Conservation (phyloP, 2,113 vertebrate species). For the Alexandromys fortis region DNA sequence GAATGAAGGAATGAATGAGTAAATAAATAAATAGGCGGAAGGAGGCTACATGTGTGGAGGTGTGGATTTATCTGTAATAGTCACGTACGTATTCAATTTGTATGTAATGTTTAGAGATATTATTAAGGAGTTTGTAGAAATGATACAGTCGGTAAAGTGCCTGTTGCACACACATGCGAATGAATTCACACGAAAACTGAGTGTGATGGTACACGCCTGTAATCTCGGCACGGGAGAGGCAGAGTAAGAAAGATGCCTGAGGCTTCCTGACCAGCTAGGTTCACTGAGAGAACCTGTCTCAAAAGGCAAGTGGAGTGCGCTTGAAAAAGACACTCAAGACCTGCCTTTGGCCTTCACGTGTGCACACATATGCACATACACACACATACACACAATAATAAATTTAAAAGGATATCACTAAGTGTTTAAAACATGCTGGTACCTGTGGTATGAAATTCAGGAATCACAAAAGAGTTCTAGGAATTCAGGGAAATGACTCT, state of each 20-base stretch:
- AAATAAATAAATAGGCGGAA: background rate
- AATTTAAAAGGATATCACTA: background rate
- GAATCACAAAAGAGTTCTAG: background rate
- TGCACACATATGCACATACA: background rate
- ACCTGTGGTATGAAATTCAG: slow-evolving; percentile 8
- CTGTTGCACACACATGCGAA: background rate
- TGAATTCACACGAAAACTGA: background rate
- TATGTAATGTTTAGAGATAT: background rate
- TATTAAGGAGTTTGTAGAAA: background rate
- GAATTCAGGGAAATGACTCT: background rate
- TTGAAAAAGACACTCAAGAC: background rate
- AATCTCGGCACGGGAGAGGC: background rate
- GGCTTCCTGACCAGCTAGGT: background rate
- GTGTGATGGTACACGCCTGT: no score
- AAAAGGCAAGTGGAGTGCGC: background rate
- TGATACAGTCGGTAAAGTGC: no score
- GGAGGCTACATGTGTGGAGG: background rate
- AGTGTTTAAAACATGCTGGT: slow-evolving; percentile 35
- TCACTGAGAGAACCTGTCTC: background rate
- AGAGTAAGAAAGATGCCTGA: no score
- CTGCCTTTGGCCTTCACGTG: background rate
- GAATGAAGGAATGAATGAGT: background rate
- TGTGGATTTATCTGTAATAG: background rate
- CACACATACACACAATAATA: background rate
- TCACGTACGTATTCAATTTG: background rate